A percentile compares a stretch with the other conserved stretches of the same genome.
These are phyloP conservation scores for Macrotus californicus DNA, from an alignment of 2,113 vertebrate genomes.

Conservation along the genomic window DNA sequence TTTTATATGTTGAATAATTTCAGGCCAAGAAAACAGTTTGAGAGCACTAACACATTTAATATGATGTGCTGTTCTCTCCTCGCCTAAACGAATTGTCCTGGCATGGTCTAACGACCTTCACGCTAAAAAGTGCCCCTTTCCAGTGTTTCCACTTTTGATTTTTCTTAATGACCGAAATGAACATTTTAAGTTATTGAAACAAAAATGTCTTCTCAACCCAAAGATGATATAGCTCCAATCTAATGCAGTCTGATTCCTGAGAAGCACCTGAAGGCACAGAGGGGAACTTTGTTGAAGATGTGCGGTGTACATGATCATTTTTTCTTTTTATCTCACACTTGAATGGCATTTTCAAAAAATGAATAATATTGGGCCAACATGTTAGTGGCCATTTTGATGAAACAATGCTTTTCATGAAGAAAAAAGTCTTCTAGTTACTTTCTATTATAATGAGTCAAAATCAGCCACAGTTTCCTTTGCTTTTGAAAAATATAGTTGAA, in stretches of 20 bases:
- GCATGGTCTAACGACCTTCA: neutral
- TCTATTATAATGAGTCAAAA: neutral
- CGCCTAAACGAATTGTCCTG: neutral
- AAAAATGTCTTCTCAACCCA: neutral
- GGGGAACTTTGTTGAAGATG: neutral
- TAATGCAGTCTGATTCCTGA: neutral
- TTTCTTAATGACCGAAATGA: neutral
- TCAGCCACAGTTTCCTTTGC: neutral
- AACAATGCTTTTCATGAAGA: neutral
- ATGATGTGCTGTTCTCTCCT: neutral
- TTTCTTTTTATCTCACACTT: neutral
- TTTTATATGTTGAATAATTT: slow-evolving; percentile 4
- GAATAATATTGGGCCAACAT: neutral
- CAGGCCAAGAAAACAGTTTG: neutral
- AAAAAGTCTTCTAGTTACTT: neutral
- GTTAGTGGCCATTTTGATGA: neutral
- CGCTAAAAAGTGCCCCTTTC: neutral
- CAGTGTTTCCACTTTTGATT: neutral
- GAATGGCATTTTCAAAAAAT: neutral
- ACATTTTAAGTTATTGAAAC: neutral
- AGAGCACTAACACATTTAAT: neutral
- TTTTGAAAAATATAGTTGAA: neutral
- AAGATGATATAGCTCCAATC: neutral
- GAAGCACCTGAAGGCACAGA: neutral
- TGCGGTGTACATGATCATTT: neutral